Evolutionary conservation across 2,888 invertebrate genomes (phyloP), one percentile per base, ranked within the genome.

Genomic region (Parascotia fuliginaria): DNA sequence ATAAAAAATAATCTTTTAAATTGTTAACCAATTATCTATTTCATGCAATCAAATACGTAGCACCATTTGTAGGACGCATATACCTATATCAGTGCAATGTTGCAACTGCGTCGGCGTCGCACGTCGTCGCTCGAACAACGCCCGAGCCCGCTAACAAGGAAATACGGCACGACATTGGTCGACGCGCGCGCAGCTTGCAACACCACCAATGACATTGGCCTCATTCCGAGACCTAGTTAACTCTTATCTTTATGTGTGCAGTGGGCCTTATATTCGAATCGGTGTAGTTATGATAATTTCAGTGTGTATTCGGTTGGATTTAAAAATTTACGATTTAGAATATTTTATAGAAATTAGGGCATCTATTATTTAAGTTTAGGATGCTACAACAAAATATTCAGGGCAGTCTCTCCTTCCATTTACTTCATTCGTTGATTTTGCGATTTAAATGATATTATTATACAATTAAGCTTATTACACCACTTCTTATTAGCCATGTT

Each of bases 181-280:
- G 50, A 28, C 55, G 75, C 78, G 65, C 76, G 75, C 79, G 77
- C 79, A 76, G 77, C 79, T 89, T 90, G 87, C 89, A 88, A 89
- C 89, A 89, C 69, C 47, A 36, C 68, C 44, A 28, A 61, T 83
- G 88, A 87, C 91, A 89, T 89, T 90, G 89, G 86, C 91, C 89
- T 64, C 81, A 79, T 85, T 90, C 36, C 55, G 68, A 80, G 89
- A 81, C 89, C 89, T 81, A 90, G 84, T 51, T 85, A 86, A 86
- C 82, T 81, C 79, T 85, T 89, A 87, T 88, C 87, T 78, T 78
- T 65, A 70, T 75, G 74, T 75, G 73, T 73, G 72, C 67, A 72
- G 65, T 66, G 56, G 52, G 63, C 47, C 46, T 49, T 46, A 38
- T 53, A 58, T 49, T 46, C 42, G 37, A 38, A 50, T 45, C 57